A percentile compares a stretch with the other conserved stretches of the same genome.
Evolutionary conservation across 2,888 invertebrate genomes (phyloP).

Genomic region (Brenthis ino): DNA sequence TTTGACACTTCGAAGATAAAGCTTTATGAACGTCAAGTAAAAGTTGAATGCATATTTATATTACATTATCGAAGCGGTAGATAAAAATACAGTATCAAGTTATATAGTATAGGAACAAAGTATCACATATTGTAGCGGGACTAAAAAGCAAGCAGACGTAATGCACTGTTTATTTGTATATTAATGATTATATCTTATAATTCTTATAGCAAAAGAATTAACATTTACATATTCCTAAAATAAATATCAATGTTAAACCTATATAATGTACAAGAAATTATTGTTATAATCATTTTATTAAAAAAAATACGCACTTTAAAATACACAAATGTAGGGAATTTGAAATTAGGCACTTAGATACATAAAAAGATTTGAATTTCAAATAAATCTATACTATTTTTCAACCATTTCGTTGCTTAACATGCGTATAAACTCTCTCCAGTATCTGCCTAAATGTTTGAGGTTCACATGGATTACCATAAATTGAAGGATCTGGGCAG

Average conservation of each 20-base stretch:
- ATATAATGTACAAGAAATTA: background rate
- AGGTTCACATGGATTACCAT: constrained; percentile 60
- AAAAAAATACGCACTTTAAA: background rate
- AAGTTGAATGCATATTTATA: no score
- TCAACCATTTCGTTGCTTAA: constrained; percentile 46
- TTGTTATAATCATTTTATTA: background rate
- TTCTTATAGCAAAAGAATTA: background rate
- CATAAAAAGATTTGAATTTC: background rate
- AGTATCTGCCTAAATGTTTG: constrained; percentile 55
- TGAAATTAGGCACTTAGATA: no score
- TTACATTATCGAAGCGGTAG: constrained; percentile 5
- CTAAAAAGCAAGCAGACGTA: background rate
- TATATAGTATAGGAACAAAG: constrained; percentile 29
- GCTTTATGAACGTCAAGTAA: no score
- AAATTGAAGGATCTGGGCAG: constrained; percentile 71
- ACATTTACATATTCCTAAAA: constrained; percentile 12
- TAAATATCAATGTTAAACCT: constrained; percentile 11
- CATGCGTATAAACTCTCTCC: constrained; percentile 57
- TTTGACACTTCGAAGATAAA: constrained; percentile 7
- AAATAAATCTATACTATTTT: background rate
- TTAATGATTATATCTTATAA: background rate
- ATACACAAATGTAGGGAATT: background rate
- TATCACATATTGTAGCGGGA: constrained; percentile 21
- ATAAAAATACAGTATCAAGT: constrained; percentile 11
- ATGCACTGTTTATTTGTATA: background rate